Conservation (phyloP, 2,888 invertebrate species). For the Caenorhabditis sinica region DNA sequence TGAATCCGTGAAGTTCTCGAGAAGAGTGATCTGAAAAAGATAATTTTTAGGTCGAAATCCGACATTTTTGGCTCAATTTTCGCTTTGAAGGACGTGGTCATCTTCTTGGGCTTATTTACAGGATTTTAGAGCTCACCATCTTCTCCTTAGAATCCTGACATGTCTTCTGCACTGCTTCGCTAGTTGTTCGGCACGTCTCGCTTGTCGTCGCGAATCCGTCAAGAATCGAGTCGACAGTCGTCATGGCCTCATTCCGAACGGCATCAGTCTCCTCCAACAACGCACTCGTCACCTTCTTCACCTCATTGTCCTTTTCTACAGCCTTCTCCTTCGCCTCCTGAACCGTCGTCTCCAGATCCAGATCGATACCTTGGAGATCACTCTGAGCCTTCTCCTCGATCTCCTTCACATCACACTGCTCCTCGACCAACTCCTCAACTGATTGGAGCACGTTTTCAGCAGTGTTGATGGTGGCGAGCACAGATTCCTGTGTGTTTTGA, state of each 20-base stretch:
- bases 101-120: too few species aligned
- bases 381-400: conserved; percentile 7
- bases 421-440: conserved; percentile 32
- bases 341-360: conserved; percentile 12
- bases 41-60: neutral
- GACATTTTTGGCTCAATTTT: neutral
- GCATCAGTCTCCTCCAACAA: neutral
- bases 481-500: conserved; percentile 21
- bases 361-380: conserved; percentile 18
- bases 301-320: neutral
- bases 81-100: too few species aligned
- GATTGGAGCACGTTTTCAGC: conserved; percentile 33
- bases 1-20: conserved; percentile 88
- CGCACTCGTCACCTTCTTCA: conserved; percentile 3
- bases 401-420: conserved; percentile 19
- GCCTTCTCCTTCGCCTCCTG: conserved; percentile 13
- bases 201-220: neutral
- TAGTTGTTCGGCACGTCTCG: neutral
- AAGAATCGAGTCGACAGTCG: neutral
- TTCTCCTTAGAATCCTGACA: neutral
- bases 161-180: neutral
- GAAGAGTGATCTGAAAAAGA: neutral
- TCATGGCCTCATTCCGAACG: neutral
- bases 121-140: neutral
- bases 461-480: conserved; percentile 24